Evolutionary conservation across 2,888 invertebrate species (phyloP).

Genomic region (Stramonita haemastoma): DNA sequence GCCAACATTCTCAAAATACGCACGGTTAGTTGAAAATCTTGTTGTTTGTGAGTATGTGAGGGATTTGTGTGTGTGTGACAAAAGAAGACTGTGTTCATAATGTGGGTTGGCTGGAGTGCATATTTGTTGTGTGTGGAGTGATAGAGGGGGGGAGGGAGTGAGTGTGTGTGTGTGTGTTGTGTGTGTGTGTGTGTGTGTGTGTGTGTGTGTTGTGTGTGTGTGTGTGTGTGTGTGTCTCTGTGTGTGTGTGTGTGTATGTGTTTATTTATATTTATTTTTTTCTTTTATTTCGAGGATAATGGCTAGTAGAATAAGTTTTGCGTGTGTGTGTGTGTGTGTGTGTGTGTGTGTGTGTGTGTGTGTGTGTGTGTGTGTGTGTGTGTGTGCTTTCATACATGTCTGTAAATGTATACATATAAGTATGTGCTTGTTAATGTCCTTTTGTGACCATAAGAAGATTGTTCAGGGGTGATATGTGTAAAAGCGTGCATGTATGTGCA

Average conservation of each 20-base stretch:
- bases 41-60: background rate
- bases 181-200: background rate
- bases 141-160: background rate
- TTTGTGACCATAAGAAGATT: too few relatives aligned
- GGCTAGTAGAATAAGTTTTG: too few relatives aligned
- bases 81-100: background rate
- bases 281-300: too few relatives aligned
- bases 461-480: too few relatives aligned
- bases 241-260: background rate
- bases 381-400: background rate
- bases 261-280: too few relatives aligned
- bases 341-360: background rate
- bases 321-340: too few relatives aligned
- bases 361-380: constrained; percentile 7
- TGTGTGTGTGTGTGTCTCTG: background rate
- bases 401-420: background rate
- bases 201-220: background rate
- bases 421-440: background rate
- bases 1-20: constrained; percentile 75
- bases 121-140: background rate
- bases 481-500: too few relatives aligned
- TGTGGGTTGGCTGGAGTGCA: background rate
- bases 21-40: constrained; percentile 74
- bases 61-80: background rate
- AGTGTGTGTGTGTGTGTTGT: background rate